Evolutionary conservation across 2,888 invertebrate genomes (phyloP).

Genomic region (Teinopalpus imperialis): DNA sequence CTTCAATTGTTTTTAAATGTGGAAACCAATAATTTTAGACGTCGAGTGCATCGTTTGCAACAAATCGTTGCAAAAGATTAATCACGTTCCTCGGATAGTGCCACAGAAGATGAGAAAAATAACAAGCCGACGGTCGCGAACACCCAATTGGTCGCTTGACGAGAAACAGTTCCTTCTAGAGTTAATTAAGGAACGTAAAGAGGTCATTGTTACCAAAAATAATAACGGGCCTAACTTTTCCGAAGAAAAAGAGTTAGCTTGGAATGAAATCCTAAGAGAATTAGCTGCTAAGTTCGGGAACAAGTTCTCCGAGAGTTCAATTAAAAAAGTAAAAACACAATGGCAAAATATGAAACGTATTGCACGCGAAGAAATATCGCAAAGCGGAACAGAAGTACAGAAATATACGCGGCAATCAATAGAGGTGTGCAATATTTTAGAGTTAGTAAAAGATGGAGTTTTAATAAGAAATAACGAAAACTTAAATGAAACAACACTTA

Average conservation of each 20-base stretch:
- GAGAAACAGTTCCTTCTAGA: slow-evolving; percentile 73
- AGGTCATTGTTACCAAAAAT: slow-evolving; percentile 63
- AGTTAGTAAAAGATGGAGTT: slow-evolving; percentile 59
- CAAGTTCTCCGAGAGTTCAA: slow-evolving; percentile 64
- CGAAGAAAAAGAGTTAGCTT: slow-evolving; percentile 71
- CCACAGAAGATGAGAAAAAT: slow-evolving; percentile 66
- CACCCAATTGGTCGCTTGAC: slow-evolving; percentile 72
- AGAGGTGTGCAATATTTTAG: slow-evolving; percentile 66
- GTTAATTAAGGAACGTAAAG: slow-evolving; percentile 68
- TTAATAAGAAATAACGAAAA: slow-evolving; percentile 45
- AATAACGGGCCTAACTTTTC: slow-evolving; percentile 70
- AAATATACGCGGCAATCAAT: slow-evolving; percentile 60
- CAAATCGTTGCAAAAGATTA: slow-evolving; percentile 76
- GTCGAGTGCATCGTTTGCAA: slow-evolving; percentile 78
- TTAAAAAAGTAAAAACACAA: slow-evolving; percentile 74
- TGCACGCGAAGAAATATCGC: slow-evolving; percentile 66
- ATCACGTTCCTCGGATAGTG: slow-evolving; percentile 52
- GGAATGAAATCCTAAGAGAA: slow-evolving; percentile 67
- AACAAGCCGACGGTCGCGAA: slow-evolving; percentile 58
- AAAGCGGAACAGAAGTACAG: slow-evolving; percentile 50
- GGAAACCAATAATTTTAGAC: slow-evolving; percentile 72
- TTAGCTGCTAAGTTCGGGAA: slow-evolving; percentile 59
- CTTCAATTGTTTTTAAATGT: slow-evolving; percentile 76
- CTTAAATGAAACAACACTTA: slow-evolving; percentile 50
- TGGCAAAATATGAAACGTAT: slow-evolving; percentile 79